Percentiles rank a stretch among this genome's conserved stretches.
Evolutionary conservation across 2,797 vertebrate species (phyloP).

Genomic region (Zalophus californianus): DNA sequence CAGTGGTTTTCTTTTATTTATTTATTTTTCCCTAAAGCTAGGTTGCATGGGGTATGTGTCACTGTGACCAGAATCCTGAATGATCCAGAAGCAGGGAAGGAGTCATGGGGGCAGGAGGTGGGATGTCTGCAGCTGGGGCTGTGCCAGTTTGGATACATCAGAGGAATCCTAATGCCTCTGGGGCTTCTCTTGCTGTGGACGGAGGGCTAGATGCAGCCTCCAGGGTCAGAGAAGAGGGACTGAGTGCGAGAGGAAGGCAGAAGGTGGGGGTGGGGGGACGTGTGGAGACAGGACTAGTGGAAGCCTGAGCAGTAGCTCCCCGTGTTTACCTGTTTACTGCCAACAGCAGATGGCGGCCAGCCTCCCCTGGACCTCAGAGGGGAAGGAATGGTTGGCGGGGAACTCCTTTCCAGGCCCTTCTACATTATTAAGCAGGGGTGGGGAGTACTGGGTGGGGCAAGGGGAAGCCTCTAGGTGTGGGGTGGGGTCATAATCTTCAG

Average conservation of each 20-base stretch:
- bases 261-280: neutral
- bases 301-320: conserved; percentile 78
- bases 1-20: neutral
- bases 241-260: neutral
- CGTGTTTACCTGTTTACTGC: conserved; percentile 87
- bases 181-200: neutral
- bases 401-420: neutral
- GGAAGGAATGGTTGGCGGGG: neutral
- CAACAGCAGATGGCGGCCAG: conserved; percentile 81
- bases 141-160: too few relatives aligned
- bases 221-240: neutral
- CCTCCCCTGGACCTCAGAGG: neutral
- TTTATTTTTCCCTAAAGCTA: neutral
- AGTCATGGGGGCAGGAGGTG: neutral
- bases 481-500: neutral
- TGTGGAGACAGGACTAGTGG: neutral
- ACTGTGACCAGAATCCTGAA: neutral
- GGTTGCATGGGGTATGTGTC: neutral
- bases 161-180: neutral
- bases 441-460: fast-evolving
- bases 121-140: fast-evolving
- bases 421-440: neutral
- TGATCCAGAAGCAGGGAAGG: neutral
- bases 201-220: neutral
- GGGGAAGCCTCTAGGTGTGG: neutral